These are phyloP conservation scores for Eunapius fragilis DNA, from an alignment of 37 sponge, comb jelly and placozoan genomes.

Conservation along the genomic window DNA sequence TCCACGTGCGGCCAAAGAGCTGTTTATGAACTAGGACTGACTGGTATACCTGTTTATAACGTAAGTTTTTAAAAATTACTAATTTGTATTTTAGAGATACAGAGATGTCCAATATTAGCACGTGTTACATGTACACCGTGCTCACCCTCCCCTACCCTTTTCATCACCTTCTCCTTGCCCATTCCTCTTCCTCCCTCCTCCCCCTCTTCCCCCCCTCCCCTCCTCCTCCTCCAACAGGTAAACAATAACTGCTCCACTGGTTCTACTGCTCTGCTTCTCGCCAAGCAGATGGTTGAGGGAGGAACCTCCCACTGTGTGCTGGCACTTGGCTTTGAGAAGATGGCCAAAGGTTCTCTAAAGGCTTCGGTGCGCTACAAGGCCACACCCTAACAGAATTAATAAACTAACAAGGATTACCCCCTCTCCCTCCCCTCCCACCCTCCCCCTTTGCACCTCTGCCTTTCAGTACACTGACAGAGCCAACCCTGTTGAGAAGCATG, in stretches of 20 bases:
- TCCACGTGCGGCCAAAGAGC: constrained; percentile 90
- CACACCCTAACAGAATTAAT: no score
- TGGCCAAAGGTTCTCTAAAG: constrained; percentile 82
- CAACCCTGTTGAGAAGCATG: constrained; percentile 86
- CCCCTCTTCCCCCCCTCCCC: not conserved
- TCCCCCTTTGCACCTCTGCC: not conserved
- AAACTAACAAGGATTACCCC: not conserved
- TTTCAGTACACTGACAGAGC: constrained; percentile 71
- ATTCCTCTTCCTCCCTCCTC: not conserved
- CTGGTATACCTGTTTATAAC: constrained; percentile 93
- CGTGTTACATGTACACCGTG: not conserved
- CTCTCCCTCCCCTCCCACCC: not conserved
- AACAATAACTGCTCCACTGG: constrained; percentile 92
- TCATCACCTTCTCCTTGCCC: not conserved
- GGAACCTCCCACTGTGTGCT: constrained; percentile 77
- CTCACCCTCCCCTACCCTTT: not conserved
- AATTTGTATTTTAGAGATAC: no score
- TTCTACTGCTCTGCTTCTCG: constrained; percentile 85
- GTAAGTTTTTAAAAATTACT: constrained; percentile 54
- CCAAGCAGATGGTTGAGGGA: constrained; percentile 88
- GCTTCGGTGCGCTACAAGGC: constrained; percentile 38
- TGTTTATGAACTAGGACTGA: constrained; percentile 85
- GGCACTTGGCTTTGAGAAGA: constrained; percentile 94
- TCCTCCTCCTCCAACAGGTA: constrained; percentile 43
- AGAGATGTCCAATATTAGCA: not conserved